Conservation (phyloP, 2,113 vertebrate genomes). For the Physeter macrocephalus region DNA sequence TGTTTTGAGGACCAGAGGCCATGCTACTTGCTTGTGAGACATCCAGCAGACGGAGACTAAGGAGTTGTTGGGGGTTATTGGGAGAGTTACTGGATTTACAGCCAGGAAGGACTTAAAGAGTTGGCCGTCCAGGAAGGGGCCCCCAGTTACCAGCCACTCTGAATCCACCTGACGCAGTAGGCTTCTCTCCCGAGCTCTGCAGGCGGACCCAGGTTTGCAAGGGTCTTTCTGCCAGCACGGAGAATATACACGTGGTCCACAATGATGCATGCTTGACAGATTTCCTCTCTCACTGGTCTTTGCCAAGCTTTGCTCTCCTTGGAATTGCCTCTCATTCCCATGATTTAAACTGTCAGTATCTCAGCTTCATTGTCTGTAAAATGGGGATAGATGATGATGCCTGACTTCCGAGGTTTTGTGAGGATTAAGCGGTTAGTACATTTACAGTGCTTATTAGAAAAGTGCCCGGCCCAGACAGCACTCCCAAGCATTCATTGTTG, state of each 20-base stretch:
- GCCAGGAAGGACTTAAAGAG: not conserved
- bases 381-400: no score
- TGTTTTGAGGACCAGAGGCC: no score
- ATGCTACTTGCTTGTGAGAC: fast-evolving
- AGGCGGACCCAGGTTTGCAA: no score
- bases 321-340: not conserved
- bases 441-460: not conserved
- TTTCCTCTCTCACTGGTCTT: not conserved
- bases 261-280: fast-evolving
- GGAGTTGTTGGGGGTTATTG: not conserved
- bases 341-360: not conserved
- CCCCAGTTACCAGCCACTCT: no score
- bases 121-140: no score
- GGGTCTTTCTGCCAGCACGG: not conserved
- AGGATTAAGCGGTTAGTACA: no score
- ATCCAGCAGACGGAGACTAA: fast-evolving
- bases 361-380: not conserved
- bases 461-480: not conserved
- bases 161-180: fast-evolving
- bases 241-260: fast-evolving
- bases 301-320: not conserved
- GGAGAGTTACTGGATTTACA: fast-evolving
- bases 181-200: not conserved
- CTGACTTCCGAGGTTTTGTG: not conserved
- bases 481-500: fast-evolving